A percentile compares a stretch with the other conserved stretches of the same genome.
These are phyloP conservation scores for Cancer borealis DNA, from an alignment of 2,888 invertebrate species.

Conservation along the genomic window DNA sequence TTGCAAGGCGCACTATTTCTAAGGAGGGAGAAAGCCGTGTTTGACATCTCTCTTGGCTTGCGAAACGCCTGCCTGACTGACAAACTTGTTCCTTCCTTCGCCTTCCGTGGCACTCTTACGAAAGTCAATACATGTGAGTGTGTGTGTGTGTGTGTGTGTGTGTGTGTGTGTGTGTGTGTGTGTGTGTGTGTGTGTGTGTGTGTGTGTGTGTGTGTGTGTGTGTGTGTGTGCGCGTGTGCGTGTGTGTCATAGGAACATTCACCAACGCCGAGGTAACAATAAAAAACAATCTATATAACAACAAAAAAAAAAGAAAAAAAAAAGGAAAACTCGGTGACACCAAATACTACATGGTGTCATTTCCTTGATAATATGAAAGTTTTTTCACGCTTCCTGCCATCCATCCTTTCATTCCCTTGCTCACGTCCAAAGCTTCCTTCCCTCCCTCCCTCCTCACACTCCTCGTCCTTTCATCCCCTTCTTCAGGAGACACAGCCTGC, in stretches of 20 bases:
- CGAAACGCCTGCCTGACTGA: neutral
- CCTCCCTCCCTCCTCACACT: neutral
- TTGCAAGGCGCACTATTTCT: conserved; percentile 14
- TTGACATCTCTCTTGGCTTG: conserved; percentile 13
- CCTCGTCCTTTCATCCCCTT: neutral
- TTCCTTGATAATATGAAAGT: neutral
- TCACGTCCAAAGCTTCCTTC: neutral
- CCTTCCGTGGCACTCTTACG: neutral
- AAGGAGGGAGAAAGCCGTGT: neutral
- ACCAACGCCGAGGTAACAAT: neutral
- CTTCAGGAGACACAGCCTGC: neutral
- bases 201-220: no score
- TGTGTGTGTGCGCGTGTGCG: neutral
- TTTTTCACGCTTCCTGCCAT: neutral
- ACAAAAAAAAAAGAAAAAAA: neutral
- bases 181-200: no score
- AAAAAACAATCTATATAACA: neutral
- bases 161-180: no score
- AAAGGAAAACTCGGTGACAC: no score
- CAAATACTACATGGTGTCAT: neutral
- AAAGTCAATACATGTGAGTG: no score
- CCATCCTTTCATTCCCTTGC: neutral
- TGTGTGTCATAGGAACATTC: neutral
- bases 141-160: no score
- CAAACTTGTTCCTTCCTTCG: neutral